Conservation (phyloP, 2,888 invertebrate genomes). For the Eristalis intricaria region DNA sequence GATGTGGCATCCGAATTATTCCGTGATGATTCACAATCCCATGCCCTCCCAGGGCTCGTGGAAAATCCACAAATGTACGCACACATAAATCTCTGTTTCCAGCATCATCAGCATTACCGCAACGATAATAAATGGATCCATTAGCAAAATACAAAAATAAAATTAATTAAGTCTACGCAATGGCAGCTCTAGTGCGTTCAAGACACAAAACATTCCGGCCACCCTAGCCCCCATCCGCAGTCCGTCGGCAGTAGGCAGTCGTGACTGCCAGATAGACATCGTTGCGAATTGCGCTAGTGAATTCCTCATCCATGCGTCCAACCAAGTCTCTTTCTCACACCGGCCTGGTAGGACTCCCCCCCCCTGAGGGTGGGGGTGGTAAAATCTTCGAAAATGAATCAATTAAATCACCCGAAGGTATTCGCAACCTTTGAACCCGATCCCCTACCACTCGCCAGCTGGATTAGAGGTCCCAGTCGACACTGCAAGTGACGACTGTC, state of each 20-base stretch:
- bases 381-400: constrained; percentile 52
- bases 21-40: constrained; percentile 35
- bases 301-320: constrained; percentile 33
- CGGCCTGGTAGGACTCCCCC: constrained; percentile 14
- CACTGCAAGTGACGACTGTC: constrained; percentile 9
- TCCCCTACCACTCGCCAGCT: not conserved
- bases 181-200: constrained; percentile 26
- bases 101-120: constrained; percentile 70
- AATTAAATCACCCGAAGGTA: constrained; percentile 32
- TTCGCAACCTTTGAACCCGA: constrained; percentile 41
- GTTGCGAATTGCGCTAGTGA: constrained; percentile 60
- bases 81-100: constrained; percentile 64
- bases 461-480: constrained; percentile 11
- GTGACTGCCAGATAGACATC: constrained; percentile 50
- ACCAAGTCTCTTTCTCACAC: not conserved
- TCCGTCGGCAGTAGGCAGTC: constrained; percentile 17
- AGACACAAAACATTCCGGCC: constrained; percentile 2
- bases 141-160: constrained; percentile 69
- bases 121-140: constrained; percentile 70
- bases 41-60: not conserved
- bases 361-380: not conserved
- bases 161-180: constrained; percentile 67
- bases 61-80: constrained; percentile 49
- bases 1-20: constrained; percentile 27
- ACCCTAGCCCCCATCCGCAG: not conserved